phyloP scores from a whole-genome alignment of 2,113 vertebrate genomes.

The Loxodonta africana region DNA sequence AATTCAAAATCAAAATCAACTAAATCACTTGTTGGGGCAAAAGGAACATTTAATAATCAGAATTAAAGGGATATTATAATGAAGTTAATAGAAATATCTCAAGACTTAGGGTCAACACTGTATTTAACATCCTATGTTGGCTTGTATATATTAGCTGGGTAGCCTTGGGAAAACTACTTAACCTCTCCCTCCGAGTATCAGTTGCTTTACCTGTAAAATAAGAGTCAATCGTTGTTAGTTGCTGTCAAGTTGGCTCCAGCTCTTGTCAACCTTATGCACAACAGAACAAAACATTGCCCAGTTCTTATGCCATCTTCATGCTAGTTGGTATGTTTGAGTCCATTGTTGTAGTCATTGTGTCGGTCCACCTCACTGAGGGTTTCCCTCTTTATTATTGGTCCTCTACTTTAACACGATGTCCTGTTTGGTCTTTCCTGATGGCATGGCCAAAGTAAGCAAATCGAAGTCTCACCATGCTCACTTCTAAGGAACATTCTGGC shows the following conservation, averaged over 20 bases:
- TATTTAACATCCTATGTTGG: constrained; percentile 28
- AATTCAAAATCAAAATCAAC: constrained; percentile 71
- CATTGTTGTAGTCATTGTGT: not conserved
- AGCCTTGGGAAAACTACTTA: constrained; percentile 43
- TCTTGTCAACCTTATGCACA: not conserved
- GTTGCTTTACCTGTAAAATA: constrained; percentile 31
- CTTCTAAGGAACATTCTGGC: not conserved
- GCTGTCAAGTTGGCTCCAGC: not conserved
- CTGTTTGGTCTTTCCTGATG: not conserved
- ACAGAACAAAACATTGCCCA: not conserved
- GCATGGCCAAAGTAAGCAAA: not conserved
- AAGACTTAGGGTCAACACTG: not conserved
- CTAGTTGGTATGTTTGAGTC: not conserved
- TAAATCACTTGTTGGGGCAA: constrained; percentile 64
- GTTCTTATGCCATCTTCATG: not conserved
- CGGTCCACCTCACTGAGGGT: not conserved
- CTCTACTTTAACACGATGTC: not conserved
- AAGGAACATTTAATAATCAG: constrained; percentile 49
- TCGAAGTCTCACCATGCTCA: not conserved
- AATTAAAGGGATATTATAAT: not conserved
- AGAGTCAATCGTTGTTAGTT: not conserved
- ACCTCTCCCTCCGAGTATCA: not conserved
- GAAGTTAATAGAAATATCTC: constrained; percentile 53
- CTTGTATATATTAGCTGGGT: not conserved
- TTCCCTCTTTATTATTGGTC: not conserved